Base-by-base conservation (phyloP, 2,113 vertebrate genomes). In the Artemisiospiza belli region DNA sequence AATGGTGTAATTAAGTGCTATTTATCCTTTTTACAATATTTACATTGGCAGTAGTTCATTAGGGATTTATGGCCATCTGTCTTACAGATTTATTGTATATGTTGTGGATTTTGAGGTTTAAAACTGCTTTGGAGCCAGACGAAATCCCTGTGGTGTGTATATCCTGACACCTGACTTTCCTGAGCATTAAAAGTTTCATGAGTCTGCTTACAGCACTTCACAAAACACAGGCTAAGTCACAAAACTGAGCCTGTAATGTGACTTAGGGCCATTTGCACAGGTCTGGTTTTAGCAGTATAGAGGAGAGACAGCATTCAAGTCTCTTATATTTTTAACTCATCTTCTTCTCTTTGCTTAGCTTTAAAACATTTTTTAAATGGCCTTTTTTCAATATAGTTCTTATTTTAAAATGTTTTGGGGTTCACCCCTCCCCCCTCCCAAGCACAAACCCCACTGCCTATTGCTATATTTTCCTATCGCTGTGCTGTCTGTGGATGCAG, bases 21-120 rank as follows among this genome's bases (percentile, higher is more conserved):
- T 95, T 95, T 95, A 92, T 77, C 84, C 89, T 66, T 91, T 94
- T 83, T 95, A 80, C 67, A 85, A 35, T 95, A 92, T 94, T 96
- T 97, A 85, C 76, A 39, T 77, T 91, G 94, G 72, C 93, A 89
- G 19, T 7, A 39, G 52, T 88, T 94, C 93, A 88, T 88, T 91
- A 70, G 84, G 94, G 87, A 91, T 94, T 91, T 95, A 83, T 93
- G 75, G 43, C 94, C 91, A 94, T 94, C 93, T 95, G 85, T 85
- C 89, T 92, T 83, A 76, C 54, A 83, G 78, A 70, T 94, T 83
- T 92, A 70, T 92, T 90, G 59, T 95, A 88, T 95, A 77, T 1
- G 2, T 86, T 83, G 86, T 80, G 59, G 83, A 66, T 90, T 88
- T 95, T 74, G 75, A 33, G 46, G 25, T 69, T 87, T 90, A 90